Evolutionary conservation across 2,888 invertebrate genomes (phyloP).

Genomic region (Scaeva pyrastri): DNA sequence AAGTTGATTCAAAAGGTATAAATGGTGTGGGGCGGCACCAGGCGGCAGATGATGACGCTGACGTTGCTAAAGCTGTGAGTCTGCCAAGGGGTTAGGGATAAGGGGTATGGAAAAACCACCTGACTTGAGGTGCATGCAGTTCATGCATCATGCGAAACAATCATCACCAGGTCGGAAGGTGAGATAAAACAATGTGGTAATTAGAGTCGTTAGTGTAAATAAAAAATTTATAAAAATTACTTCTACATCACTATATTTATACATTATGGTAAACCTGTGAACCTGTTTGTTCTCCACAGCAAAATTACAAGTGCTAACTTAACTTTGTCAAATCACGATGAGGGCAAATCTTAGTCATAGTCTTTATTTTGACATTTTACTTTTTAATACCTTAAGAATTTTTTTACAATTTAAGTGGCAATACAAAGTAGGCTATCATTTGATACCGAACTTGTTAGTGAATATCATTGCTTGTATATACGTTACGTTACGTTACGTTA

Average conservation of each 20-base stretch:
- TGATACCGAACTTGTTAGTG: too few relatives aligned
- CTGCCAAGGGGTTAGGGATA: neutral
- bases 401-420: too few relatives aligned
- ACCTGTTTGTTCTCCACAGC: slow-evolving; percentile 16
- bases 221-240: slow-evolving; percentile 71
- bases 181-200: slow-evolving; percentile 76
- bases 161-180: slow-evolving; percentile 76
- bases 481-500: too few relatives aligned
- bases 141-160: slow-evolving; percentile 76
- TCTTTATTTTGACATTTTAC: too few relatives aligned
- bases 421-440: too few relatives aligned
- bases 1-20: slow-evolving; percentile 52
- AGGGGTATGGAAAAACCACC: neutral
- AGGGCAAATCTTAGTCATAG: too few relatives aligned
- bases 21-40: slow-evolving; percentile 60
- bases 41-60: slow-evolving; percentile 26
- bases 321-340: slow-evolving; percentile 22
- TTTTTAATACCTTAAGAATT: too few relatives aligned
- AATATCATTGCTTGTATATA: too few relatives aligned
- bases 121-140: slow-evolving; percentile 63
- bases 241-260: slow-evolving; percentile 30
- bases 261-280: slow-evolving; percentile 27
- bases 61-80: neutral
- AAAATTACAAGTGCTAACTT: slow-evolving; percentile 9
- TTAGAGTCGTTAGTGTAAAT: slow-evolving; percentile 75